Conservation (phyloP, 2,888 invertebrate genomes). For the Ellobium chinense region DNA sequence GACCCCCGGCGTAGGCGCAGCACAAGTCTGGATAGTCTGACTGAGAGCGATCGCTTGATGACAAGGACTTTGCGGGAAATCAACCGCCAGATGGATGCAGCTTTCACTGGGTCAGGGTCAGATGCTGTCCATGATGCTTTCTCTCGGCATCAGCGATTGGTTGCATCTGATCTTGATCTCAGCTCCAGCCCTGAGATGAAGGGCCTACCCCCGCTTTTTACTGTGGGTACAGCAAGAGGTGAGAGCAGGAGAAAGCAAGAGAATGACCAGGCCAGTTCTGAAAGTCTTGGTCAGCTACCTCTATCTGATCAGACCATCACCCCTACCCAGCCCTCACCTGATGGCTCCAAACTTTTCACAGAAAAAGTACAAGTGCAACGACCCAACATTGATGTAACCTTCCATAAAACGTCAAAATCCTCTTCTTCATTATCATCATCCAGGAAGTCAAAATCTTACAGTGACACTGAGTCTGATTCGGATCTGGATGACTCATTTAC, state of each 20-base stretch:
- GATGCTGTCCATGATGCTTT: neutral
- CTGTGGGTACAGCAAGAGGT: neutral
- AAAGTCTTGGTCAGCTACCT: neutral
- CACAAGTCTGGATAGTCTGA: conserved; percentile 66
- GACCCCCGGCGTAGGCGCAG: conserved; percentile 61
- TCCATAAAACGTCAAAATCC: neutral
- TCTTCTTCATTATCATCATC: neutral
- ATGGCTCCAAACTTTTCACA: neutral
- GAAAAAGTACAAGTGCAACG: neutral
- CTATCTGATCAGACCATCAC: neutral
- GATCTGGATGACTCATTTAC: neutral
- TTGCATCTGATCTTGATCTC: conserved; percentile 33
- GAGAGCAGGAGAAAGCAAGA: neutral
- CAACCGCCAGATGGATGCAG: conserved; percentile 70
- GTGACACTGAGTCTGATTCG: neutral
- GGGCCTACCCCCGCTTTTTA: neutral
- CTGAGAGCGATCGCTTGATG: conserved; percentile 63
- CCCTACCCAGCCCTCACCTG: neutral
- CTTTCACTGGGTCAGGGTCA: conserved; percentile 53
- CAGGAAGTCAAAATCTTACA: neutral
- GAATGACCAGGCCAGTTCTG: neutral
- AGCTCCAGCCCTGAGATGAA: conserved; percentile 6
- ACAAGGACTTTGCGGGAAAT: conserved; percentile 68
- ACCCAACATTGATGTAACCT: neutral
- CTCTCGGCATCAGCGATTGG: conserved; percentile 13